phyloP scores from a whole-genome alignment of 2,113 vertebrate species.

The Syrrhaptes paradoxus region DNA sequence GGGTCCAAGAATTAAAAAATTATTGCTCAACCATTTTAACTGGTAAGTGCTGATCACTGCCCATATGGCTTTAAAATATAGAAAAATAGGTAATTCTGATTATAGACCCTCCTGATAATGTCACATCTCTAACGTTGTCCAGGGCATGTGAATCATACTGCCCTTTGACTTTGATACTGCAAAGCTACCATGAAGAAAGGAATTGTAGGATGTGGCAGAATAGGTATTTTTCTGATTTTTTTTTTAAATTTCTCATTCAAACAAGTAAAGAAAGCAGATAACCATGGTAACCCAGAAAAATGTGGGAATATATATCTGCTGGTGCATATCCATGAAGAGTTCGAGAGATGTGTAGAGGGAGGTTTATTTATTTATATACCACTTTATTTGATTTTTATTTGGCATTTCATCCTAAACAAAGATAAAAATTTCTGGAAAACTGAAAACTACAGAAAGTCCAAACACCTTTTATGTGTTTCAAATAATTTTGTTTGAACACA shows the following conservation, averaged over 20 bases:
- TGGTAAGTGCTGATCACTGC: not conserved
- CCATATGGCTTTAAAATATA: not conserved
- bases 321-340: not conserved
- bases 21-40: not conserved
- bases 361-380: not conserved
- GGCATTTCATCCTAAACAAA: not conserved
- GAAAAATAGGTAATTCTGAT: not conserved
- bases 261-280: not conserved
- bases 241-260: not conserved
- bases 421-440: not conserved
- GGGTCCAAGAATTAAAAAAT: not conserved
- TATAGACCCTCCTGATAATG: not conserved
- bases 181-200: not conserved
- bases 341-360: not conserved
- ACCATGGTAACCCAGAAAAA: conserved; percentile 1
- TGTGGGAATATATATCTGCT: not conserved
- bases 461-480: not conserved
- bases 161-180: not conserved
- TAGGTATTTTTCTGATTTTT: not conserved
- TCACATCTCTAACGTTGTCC: not conserved
- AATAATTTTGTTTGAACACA: not conserved
- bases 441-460: not conserved
- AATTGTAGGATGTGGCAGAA: not conserved
- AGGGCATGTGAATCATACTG: not conserved
- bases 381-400: not conserved